Evolutionary conservation across 2,113 vertebrate genomes (phyloP).

Genomic region (Microcebus murinus): DNA sequence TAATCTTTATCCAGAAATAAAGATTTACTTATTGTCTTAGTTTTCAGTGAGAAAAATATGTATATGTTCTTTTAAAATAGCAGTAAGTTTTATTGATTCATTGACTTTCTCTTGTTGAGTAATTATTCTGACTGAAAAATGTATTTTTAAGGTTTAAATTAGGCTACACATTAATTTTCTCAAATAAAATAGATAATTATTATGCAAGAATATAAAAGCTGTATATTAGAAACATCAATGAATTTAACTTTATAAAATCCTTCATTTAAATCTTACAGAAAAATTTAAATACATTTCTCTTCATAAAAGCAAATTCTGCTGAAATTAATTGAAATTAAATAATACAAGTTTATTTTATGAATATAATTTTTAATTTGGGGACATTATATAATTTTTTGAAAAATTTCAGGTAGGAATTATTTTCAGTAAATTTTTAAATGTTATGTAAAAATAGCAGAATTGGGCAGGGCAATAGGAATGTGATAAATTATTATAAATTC

Average conservation of each 20-base stretch:
- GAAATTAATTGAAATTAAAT: background rate
- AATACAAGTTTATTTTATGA: background rate
- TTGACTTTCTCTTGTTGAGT: background rate
- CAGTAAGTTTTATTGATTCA: background rate
- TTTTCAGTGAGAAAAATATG: background rate
- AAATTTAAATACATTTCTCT: background rate
- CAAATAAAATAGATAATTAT: background rate
- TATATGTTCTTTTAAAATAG: background rate
- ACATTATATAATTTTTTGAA: background rate
- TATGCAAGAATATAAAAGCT: background rate
- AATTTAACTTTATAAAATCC: background rate
- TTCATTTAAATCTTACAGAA: background rate
- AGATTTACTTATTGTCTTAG: background rate
- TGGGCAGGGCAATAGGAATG: background rate
- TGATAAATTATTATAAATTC: background rate
- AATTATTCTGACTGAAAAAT: background rate
- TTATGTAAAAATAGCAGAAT: background rate
- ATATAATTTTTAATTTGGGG: background rate
- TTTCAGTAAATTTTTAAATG: background rate
- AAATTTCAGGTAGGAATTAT: background rate
- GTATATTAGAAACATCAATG: background rate
- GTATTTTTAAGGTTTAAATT: background rate
- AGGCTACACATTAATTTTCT: background rate
- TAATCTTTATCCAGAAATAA: background rate
- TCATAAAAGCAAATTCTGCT: background rate